These are phyloP conservation scores for Sarcoramphus papa DNA, from an alignment of 2,797 vertebrate genomes.

Conservation along the genomic window DNA sequence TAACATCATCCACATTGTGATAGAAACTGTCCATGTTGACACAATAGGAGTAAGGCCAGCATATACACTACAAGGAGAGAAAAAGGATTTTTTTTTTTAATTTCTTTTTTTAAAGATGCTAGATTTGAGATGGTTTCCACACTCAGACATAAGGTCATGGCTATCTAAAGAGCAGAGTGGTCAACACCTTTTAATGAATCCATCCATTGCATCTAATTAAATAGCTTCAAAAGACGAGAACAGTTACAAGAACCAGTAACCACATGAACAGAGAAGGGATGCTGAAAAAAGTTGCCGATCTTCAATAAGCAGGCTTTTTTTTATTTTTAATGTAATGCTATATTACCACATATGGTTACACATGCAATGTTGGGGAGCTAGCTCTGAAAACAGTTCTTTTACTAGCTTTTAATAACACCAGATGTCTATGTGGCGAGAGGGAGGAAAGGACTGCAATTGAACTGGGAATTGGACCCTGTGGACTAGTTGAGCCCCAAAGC, in stretches of 20 bases:
- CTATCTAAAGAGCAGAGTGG: neutral
- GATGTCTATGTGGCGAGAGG: slow-evolving; percentile 37
- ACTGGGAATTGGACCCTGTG: slow-evolving; percentile 60
- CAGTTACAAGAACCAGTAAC: neutral
- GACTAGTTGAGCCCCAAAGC: slow-evolving; percentile 47
- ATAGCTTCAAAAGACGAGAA: neutral
- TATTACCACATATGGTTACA: slow-evolving; percentile 54
- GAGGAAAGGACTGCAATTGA: slow-evolving; percentile 3
- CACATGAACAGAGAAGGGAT: neutral
- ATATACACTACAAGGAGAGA: neutral
- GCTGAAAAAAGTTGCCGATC: neutral
- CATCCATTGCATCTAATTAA: neutral
- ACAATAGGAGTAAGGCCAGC: neutral
- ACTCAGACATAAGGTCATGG: neutral
- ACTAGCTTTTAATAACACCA: slow-evolving; percentile 63
- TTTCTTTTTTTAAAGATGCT: neutral
- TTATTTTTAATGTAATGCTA: slow-evolving; percentile 35
- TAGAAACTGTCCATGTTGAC: neutral
- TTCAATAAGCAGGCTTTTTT: slow-evolving; percentile 3
- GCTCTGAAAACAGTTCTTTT: slow-evolving; percentile 53
- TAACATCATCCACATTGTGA: neutral
- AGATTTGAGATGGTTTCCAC: neutral
- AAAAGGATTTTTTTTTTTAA: neutral
- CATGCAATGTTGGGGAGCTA: neutral
- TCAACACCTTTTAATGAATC: neutral